These are phyloP conservation scores for Xiphorhynchus erythropygius DNA, from an alignment of 2,797 vertebrate genomes.

Conservation along the genomic window DNA sequence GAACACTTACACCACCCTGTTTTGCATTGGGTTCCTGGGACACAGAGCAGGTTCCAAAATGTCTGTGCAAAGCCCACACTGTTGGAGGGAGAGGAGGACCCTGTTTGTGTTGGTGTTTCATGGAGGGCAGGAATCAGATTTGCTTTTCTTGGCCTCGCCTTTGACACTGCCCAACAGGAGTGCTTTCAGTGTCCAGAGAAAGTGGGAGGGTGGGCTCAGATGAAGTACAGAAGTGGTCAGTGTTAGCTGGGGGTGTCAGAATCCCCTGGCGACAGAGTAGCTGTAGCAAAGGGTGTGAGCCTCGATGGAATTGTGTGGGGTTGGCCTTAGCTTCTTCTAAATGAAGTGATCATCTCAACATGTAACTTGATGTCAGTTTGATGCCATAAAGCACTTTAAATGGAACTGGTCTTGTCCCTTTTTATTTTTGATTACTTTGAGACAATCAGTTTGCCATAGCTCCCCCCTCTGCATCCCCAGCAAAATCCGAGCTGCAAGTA, in stretches of 20 bases:
- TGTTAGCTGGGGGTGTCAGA: neutral
- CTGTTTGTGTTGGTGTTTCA: neutral
- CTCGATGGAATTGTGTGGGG: neutral
- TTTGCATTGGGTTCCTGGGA: neutral
- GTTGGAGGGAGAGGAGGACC: neutral
- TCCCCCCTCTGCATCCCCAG: neutral
- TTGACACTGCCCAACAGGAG: neutral
- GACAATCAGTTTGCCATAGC: constrained; percentile 54
- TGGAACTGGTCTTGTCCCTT: constrained; percentile 20
- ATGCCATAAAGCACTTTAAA: constrained; percentile 70
- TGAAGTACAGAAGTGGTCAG: neutral
- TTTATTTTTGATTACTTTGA: neutral
- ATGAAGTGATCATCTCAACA: constrained; percentile 48
- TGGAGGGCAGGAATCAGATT: neutral
- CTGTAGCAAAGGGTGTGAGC: neutral
- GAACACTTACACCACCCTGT: neutral
- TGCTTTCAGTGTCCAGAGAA: neutral
- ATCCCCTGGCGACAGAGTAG: neutral
- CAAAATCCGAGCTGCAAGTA: neutral
- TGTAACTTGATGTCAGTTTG: neutral
- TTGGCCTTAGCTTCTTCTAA: neutral
- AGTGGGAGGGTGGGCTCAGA: neutral
- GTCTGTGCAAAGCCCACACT: rapidly evolving
- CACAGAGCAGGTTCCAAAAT: neutral
- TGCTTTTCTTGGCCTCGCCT: neutral